Evolutionary conservation across 2,888 invertebrate genomes (phyloP).

Genomic region (Stenurella melanura): DNA sequence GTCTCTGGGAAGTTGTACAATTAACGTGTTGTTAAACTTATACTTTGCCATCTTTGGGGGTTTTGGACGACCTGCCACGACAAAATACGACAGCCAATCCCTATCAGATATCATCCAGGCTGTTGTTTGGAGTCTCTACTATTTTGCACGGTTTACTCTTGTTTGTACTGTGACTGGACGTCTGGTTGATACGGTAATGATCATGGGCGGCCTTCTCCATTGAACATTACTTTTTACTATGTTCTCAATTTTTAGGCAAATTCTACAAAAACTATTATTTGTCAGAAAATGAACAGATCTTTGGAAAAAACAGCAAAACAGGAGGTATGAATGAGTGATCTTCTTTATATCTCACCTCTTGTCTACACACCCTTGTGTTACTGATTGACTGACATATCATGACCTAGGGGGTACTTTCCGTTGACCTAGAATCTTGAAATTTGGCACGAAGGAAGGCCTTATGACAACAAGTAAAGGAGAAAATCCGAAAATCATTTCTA

Average conservation of each 20-base stretch:
- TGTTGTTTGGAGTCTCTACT: conserved; percentile 8
- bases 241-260: conserved; percentile 19
- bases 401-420: too few species aligned
- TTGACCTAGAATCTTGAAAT: too few species aligned
- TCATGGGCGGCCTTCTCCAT: neutral
- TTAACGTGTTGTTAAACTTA: conserved; percentile 15
- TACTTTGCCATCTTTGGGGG: conserved; percentile 30
- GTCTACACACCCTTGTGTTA: too few species aligned
- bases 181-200: neutral
- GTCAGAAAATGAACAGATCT: neutral
- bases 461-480: too few species aligned
- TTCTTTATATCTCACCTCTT: too few species aligned
- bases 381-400: too few species aligned
- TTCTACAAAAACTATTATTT: conserved; percentile 8
- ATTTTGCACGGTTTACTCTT: conserved; percentile 8
- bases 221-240: neutral
- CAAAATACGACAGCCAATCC: neutral
- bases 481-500: too few species aligned
- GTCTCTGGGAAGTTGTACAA: neutral
- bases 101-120: neutral
- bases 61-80: conserved; percentile 2
- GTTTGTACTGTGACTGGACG: neutral
- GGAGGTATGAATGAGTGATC: neutral
- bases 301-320: conserved; percentile 1
- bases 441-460: too few species aligned